phyloP scores from a whole-genome alignment of 2,797 vertebrate genomes.

The Eospalax fontanierii region DNA sequence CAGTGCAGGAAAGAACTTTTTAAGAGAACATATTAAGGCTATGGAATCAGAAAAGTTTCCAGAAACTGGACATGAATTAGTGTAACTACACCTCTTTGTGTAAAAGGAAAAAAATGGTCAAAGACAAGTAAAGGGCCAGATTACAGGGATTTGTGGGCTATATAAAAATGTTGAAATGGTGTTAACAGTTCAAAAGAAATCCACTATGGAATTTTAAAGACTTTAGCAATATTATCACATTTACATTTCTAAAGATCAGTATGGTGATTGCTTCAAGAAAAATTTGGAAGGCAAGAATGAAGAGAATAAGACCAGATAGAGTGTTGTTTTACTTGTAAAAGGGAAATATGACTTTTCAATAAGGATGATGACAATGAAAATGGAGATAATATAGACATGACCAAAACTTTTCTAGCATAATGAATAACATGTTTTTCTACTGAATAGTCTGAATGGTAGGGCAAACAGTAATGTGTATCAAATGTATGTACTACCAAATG shows the following conservation, averaged over 20 bases:
- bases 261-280: background rate
- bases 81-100: background rate
- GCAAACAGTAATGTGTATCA: background rate
- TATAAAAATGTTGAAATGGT: background rate
- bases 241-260: background rate
- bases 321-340: background rate
- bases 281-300: background rate
- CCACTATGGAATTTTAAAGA: background rate
- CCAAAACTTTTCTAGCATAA: background rate
- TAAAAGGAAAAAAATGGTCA: background rate
- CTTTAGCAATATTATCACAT: background rate
- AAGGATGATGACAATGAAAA: background rate
- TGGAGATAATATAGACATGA: background rate
- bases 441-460: background rate
- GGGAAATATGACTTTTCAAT: slow-evolving; percentile 7
- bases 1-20: background rate
- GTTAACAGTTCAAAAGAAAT: background rate
- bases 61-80: background rate
- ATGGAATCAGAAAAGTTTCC: background rate
- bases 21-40: background rate
- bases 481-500: background rate
- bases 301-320: background rate
- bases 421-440: background rate
- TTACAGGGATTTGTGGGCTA: background rate
- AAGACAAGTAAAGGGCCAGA: background rate